phyloP scores from a whole-genome alignment of 1,140 invertebrate genomes.

The Nylanderia fulva region DNA sequence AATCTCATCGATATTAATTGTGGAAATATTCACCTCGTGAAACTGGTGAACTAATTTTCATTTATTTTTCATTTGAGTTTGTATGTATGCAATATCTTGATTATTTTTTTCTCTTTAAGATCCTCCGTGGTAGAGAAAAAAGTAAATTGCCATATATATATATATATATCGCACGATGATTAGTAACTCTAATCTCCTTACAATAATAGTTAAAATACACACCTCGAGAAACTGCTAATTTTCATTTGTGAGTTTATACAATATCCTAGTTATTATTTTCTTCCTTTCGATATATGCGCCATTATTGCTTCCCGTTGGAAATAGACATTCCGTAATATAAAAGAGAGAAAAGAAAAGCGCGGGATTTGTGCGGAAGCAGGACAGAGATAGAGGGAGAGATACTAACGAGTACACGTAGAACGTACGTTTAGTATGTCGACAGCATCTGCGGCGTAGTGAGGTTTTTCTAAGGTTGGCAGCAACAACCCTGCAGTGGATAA shows the following conservation, averaged over 20 bases:
- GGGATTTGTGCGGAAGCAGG: not conserved
- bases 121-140: too few species aligned
- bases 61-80: not conserved
- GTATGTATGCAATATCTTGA: not conserved
- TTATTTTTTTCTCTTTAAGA: not conserved
- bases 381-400: slow-evolving; percentile 17
- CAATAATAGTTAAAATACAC: not conserved
- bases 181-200: not conserved
- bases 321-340: slow-evolving; percentile 35
- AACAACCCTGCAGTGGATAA: slow-evolving; percentile 75
- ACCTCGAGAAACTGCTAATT: not conserved
- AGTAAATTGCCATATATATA: too few species aligned
- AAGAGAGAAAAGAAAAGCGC: slow-evolving; percentile 34
- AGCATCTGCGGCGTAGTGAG: slow-evolving; percentile 69
- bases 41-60: not conserved
- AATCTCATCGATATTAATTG: not conserved
- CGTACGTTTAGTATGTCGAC: slow-evolving; percentile 76
- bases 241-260: not conserved
- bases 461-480: slow-evolving; percentile 69
- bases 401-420: slow-evolving; percentile 76
- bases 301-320: not conserved
- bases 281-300: not conserved
- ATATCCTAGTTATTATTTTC: not conserved
- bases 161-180: not conserved
- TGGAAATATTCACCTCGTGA: not conserved